phyloP scores from a whole-genome alignment of 2,797 vertebrate genomes.

The Psittacula derbiana region DNA sequence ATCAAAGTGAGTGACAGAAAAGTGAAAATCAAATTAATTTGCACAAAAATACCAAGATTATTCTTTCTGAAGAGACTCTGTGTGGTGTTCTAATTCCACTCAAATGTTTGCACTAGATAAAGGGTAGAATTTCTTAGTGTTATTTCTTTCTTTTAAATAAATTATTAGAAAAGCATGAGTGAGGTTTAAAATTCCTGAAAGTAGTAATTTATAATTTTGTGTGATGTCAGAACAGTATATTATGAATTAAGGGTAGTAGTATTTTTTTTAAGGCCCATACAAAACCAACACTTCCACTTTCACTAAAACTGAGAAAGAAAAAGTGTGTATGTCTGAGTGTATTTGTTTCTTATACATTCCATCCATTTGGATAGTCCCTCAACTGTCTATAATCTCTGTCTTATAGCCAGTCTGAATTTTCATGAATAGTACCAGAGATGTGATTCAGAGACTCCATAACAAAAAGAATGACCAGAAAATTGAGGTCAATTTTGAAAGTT shows the following conservation, averaged over 20 bases:
- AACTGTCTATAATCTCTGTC: neutral
- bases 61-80: neutral
- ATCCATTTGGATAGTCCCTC: neutral
- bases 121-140: neutral
- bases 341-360: neutral
- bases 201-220: neutral
- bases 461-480: neutral
- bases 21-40: neutral
- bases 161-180: neutral
- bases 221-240: neutral
- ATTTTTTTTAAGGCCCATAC: neutral
- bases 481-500: neutral
- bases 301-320: neutral
- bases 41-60: neutral
- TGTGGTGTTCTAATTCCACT: neutral
- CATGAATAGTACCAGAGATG: neutral
- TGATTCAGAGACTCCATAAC: neutral
- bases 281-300: neutral
- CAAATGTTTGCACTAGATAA: neutral
- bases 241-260: neutral
- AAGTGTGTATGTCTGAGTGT: neutral
- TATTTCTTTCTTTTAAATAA: neutral
- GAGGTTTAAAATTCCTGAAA: neutral
- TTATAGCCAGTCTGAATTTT: neutral
- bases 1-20: neutral